These are phyloP conservation scores for Myanophis thanlyinensis DNA, from an alignment of 2,113 vertebrate genomes.

Conservation along the genomic window DNA sequence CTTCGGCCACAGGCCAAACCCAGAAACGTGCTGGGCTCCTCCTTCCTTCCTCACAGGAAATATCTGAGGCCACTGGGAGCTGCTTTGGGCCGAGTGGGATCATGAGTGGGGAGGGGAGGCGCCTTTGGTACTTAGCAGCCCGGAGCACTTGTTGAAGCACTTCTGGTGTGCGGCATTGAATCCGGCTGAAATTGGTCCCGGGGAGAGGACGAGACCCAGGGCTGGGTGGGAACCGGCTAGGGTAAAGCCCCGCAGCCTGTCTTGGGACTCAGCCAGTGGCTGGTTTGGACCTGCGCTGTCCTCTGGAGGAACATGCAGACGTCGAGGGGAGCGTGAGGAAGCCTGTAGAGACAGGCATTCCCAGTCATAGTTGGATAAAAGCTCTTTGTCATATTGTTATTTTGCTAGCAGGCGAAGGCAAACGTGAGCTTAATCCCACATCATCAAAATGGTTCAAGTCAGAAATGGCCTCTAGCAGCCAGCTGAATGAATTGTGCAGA, in stretches of 20 bases:
- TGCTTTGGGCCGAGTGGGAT: neutral
- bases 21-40: neutral
- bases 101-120: accelerated
- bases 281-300: neutral
- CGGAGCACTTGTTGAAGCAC: neutral
- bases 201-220: too few species aligned
- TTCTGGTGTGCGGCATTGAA: neutral
- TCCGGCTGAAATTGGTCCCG: too few species aligned
- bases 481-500: neutral
- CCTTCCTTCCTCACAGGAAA: neutral
- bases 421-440: neutral
- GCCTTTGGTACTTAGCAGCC: neutral
- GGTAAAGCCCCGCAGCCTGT: neutral
- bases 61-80: neutral
- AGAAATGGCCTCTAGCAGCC: neutral
- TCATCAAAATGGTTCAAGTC: neutral
- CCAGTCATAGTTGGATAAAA: neutral
- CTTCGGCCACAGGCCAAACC: neutral
- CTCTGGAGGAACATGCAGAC: neutral
- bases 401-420: neutral
- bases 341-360: neutral
- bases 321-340: neutral
- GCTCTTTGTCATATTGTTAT: neutral
- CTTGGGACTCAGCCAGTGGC: neutral
- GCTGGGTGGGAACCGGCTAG: too few species aligned